These are phyloP conservation scores for Acromyrmex heyeri DNA, from an alignment of 1,140 invertebrate genomes.

Conservation along the genomic window DNA sequence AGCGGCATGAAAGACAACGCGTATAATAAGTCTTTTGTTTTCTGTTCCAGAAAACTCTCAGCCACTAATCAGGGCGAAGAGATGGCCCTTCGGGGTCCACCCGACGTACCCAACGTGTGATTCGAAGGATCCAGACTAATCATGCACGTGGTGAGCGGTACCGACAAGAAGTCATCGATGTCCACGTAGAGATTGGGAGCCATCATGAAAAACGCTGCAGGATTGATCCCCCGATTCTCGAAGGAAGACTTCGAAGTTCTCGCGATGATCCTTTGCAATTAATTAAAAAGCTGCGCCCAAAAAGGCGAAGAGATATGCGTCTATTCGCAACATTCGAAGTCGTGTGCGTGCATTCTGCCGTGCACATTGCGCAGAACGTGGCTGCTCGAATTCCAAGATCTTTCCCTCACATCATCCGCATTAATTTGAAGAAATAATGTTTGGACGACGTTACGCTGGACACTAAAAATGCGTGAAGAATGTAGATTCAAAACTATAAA, in stretches of 20 bases:
- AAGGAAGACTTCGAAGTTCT: neutral
- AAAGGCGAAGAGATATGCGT: neutral
- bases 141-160: constrained; percentile 29
- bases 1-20: neutral
- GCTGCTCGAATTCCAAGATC: neutral
- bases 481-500: neutral
- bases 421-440: neutral
- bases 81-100: constrained; percentile 74
- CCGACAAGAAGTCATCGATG: constrained; percentile 20
- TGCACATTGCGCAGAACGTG: constrained; percentile 4
- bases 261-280: constrained; percentile 27
- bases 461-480: neutral
- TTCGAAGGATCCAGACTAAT: constrained; percentile 32
- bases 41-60: constrained; percentile 79
- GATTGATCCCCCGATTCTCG: neutral
- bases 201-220: neutral
- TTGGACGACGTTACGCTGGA: neutral
- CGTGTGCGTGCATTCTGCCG: neutral
- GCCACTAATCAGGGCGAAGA: constrained; percentile 76
- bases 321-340: neutral
- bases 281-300: neutral
- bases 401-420: neutral
- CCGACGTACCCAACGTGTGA: constrained; percentile 82
- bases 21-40: constrained; percentile 33
- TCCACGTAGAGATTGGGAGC: neutral